Evolutionary conservation across 1,140 invertebrate genomes (phyloP), one percentile per base, ranked within the genome.

Genomic region (Calosoma granatense): DNA sequence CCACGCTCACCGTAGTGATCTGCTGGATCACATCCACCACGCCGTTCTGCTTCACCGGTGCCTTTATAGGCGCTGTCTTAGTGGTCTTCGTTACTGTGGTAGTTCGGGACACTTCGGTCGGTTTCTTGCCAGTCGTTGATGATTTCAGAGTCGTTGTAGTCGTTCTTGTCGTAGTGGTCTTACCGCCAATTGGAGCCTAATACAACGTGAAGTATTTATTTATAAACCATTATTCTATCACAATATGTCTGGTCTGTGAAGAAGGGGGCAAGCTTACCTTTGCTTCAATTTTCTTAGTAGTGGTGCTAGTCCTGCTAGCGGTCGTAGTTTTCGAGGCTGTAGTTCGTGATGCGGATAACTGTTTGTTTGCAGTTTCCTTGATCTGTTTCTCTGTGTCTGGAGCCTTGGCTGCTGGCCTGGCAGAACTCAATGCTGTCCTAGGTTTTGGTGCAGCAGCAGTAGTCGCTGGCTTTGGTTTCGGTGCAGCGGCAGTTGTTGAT

Each of bases 321-420:
- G 65, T 63, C 1, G 64, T 61, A 4, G 69, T 64, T n/a, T n/a
- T n/a, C n/a, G n/a, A n/a, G n/a, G n/a, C n/a, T 21, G 61, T 60
- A 1, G 66, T 72, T 30, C 74, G 68, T 15, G 70, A 69, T 14
- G 77, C 74, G 0, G 78, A 80, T 12, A 81, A 73, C 56, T 77
- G 75, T 61, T 81, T 81, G 56, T 81, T 81, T 0, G 76, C 76
- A 21, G 76, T 76, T 55, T 81, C 79, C 61, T 81, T 81, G 11
- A 74, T 73, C 60, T 80, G 74, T 57, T 81, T 81, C 20, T 81
- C 78, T 11, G 73, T 72, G 57, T 77, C 69, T 0, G 75, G 67
- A 0, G 67, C 65, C 57, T 73, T 75, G 2, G 59, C 43, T 2
- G 56, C 1, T 22, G 53, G 30, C 12, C 43, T 23, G 1, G 60